Evolutionary conservation across 2,888 invertebrate genomes (phyloP).

Genomic region (Stictocephala bisonia): DNA sequence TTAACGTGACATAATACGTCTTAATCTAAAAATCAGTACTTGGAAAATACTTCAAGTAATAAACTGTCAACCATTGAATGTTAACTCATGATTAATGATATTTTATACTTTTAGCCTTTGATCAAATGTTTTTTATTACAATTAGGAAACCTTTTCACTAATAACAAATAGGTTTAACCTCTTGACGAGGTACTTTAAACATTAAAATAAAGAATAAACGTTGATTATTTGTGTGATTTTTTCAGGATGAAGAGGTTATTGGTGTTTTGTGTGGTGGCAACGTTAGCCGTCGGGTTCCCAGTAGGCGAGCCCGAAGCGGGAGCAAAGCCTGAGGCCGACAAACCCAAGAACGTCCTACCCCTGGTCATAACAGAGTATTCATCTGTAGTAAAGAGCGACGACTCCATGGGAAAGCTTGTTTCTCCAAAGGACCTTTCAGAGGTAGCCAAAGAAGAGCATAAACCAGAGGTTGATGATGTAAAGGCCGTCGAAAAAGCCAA

Average conservation of each 20-base stretch:
- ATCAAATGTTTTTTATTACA: too few species aligned
- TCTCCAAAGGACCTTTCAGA: conserved; percentile 57
- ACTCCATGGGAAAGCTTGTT: conserved; percentile 31
- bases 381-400: conserved; percentile 61
- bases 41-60: too few species aligned
- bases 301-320: conserved; percentile 43
- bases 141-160: too few species aligned
- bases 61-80: too few species aligned
- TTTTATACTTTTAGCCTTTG: too few species aligned
- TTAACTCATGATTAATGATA: too few species aligned
- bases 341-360: conserved; percentile 59
- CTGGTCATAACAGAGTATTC: conserved; percentile 65
- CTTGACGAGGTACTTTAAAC: too few species aligned
- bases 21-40: too few species aligned
- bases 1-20: too few species aligned
- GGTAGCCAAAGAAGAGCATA: conserved; percentile 53
- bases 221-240: conserved; percentile 10
- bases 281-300: conserved; percentile 40
- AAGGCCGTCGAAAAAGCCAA: conserved; percentile 52
- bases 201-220: too few species aligned
- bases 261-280: conserved; percentile 50
- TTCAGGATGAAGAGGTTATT: conserved; percentile 53
- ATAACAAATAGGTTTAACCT: too few species aligned
- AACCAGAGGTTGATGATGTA: conserved; percentile 41
- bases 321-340: conserved; percentile 48